Percentiles rank a stretch among this genome's conserved stretches.
Evolutionary conservation across 2,797 vertebrate species (phyloP).

Genomic region (Microcaecilia unicolor): DNA sequence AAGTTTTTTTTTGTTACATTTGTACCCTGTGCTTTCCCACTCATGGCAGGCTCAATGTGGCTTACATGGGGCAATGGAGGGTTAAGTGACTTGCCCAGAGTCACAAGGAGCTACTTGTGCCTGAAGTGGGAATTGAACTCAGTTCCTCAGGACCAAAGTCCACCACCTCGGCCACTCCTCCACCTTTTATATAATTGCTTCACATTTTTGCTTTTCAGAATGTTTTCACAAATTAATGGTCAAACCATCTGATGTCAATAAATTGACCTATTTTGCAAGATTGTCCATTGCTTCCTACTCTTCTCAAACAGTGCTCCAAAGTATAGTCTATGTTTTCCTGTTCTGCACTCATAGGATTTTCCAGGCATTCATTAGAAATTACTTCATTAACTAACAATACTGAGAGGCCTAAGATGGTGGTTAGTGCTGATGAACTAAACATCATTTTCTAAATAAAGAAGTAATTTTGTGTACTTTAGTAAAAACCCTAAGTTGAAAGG

Average conservation of each 20-base stretch:
- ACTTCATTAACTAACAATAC: slow-evolving; percentile 40
- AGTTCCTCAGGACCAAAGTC: no score
- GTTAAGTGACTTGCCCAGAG: no score
- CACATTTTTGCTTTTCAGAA: slow-evolving; percentile 36
- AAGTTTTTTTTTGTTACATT: no score
- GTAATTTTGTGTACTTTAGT: slow-evolving; percentile 24
- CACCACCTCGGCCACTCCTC: no score
- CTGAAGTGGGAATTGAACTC: no score
- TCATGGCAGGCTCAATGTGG: no score
- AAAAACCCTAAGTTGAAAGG: slow-evolving; percentile 26
- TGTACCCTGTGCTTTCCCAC: no score
- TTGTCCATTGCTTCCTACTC: no score
- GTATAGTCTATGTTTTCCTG: slow-evolving; percentile 12
- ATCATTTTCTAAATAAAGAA: slow-evolving; percentile 31
- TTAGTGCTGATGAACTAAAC: slow-evolving; percentile 35
- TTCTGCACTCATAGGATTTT: slow-evolving; percentile 4
- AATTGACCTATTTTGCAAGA: slow-evolving; percentile 31
- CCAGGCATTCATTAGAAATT: slow-evolving; percentile 26
- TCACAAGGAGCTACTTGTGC: no score
- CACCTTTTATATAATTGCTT: slow-evolving; percentile 44
- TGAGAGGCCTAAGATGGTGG: slow-evolving; percentile 24
- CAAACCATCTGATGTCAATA: slow-evolving; percentile 25
- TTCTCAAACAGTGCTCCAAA: no score
- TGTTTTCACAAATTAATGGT: slow-evolving; percentile 41
- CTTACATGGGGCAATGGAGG: no score